Conservation (phyloP, 2,113 vertebrate genomes). For the Cichladusa arquata region DNA sequence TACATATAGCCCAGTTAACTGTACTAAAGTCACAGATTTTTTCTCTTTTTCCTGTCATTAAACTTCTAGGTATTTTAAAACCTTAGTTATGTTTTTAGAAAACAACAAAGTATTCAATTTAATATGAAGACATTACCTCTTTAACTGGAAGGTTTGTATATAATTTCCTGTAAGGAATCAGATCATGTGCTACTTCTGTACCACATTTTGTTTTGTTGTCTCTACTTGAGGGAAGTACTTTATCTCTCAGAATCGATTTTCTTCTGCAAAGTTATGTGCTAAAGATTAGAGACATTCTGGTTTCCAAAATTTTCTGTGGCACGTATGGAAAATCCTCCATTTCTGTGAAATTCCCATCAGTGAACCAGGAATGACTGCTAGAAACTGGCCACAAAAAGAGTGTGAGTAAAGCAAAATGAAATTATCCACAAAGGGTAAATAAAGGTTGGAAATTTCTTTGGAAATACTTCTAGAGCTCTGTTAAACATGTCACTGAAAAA, state of each 20-base stretch:
- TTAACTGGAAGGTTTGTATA: not conserved
- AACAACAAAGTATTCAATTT: not conserved
- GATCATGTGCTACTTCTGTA: not conserved
- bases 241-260: not conserved
- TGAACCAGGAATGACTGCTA: not conserved
- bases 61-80: not conserved
- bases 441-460: not conserved
- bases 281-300: not conserved
- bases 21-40: not conserved
- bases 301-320: not conserved
- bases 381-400: not conserved
- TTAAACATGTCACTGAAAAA: not conserved
- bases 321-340: not conserved
- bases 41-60: not conserved
- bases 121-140: not conserved
- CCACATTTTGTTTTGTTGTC: not conserved
- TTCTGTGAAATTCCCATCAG: not conserved
- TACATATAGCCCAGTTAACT: not conserved
- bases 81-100: not conserved
- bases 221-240: not conserved
- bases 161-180: not conserved
- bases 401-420: not conserved
- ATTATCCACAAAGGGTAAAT: not conserved
- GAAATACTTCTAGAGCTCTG: constrained; percentile 2
- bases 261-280: not conserved